Evolutionary conservation across 1,140 invertebrate genomes (phyloP).

Genomic region (Hylyphantes graminicola): DNA sequence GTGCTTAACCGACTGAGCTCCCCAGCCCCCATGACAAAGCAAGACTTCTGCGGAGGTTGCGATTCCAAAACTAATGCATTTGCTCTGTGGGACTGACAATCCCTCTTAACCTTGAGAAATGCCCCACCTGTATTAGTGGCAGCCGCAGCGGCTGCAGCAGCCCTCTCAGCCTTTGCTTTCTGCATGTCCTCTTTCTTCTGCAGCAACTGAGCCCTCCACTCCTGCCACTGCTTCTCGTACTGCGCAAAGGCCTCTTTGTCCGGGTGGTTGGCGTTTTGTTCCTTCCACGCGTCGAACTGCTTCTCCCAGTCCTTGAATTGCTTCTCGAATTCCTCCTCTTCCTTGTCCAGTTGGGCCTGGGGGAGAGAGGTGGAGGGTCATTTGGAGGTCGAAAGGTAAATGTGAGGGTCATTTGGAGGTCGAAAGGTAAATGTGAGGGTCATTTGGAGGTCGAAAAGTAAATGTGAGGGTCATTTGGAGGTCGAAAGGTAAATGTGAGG

Average conservation of each 20-base stretch:
- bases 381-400: too few species aligned
- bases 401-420: too few species aligned
- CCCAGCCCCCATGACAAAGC: too few species aligned
- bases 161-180: constrained; percentile 62
- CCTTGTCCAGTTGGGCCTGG: constrained; percentile 52
- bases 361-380: not conserved
- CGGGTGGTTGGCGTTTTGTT: constrained; percentile 69
- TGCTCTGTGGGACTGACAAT: not conserved
- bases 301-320: constrained; percentile 68
- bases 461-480: too few species aligned
- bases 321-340: constrained; percentile 67
- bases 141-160: not conserved
- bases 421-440: too few species aligned
- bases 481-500: too few species aligned
- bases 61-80: too few species aligned
- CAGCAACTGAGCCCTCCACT: constrained; percentile 65
- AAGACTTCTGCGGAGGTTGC: too few species aligned
- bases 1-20: too few species aligned
- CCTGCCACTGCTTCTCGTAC: constrained; percentile 68
- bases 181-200: constrained; percentile 65
- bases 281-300: constrained; percentile 68
- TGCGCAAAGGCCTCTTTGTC: constrained; percentile 68
- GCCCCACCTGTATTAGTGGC: not conserved
- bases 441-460: too few species aligned
- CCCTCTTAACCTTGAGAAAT: not conserved